Base-by-base conservation (phyloP, 1,140 invertebrate genomes). In the Sarcophaga peregrina region DNA sequence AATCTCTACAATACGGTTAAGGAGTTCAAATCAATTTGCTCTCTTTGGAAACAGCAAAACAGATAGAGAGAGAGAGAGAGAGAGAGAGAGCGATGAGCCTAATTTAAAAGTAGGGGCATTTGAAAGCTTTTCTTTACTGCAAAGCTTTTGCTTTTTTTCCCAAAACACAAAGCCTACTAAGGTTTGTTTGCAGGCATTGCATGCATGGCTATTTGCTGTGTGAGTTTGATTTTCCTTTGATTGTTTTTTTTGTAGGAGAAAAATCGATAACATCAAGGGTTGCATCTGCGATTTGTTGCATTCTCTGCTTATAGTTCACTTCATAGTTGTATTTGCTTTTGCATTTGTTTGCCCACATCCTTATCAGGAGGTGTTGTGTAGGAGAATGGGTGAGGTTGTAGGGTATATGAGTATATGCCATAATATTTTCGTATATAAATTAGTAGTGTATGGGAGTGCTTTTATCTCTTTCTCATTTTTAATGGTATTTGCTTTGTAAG, bases 241-340 rank as follows among this genome's bases (percentile, higher is more conserved):
- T 78, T 78, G 17, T 20, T 20, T 7, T n/a, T 20, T 47, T 76
- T 76, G 74, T 76, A 48, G 74, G 74, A 76, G 74, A 78, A 25
- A 50, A 78, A 78, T 78, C 75, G 48, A 78, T 78, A 78, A 78
- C 75, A 78, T 78, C 75, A 78, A 78, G 75, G 75, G 75, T 78
- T 78, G 75, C 75, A 78, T 78, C 8, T 78, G n/a, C 37, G 47
- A 15, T 76, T 72, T 72, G 62, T 78, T 78, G 62, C 62, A 68
- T 68, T 25, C 20, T 68, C 62, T 37, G 25, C 25, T 37, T 4
- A 2, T 37, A 20, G 17, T 68, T 58, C 13, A n/a, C 11, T 13
- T 58, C n/a, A 6, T 58, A n/a, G 54, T 58, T 58, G 52, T 58
- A 58, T 6, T 8, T n/a, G 20, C 20, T 68, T 52, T 52, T 58